A percentile compares a stretch with the other conserved stretches of the same genome.
phyloP scores from a whole-genome alignment of 2,888 invertebrate genomes.

The Ornithoptera alexandrae region DNA sequence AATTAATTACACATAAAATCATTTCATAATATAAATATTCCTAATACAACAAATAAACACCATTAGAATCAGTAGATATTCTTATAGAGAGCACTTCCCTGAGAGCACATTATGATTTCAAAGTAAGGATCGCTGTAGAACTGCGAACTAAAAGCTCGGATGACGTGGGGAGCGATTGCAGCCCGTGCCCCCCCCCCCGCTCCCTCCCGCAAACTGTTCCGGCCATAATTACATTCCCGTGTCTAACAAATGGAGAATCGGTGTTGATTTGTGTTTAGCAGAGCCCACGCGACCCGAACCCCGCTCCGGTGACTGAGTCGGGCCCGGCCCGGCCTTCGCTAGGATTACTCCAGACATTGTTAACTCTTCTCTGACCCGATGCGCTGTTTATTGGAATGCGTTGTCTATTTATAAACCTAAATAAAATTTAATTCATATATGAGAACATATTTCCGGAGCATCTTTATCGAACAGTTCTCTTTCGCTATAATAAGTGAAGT shows the following conservation, averaged over 20 bases:
- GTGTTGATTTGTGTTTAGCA: slow-evolving; percentile 81
- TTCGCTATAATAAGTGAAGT: no score
- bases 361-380: slow-evolving; percentile 15
- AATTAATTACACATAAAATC: no score
- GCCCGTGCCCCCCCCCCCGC: slow-evolving; percentile 38
- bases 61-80: slow-evolving; percentile 42
- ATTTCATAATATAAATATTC: background rate
- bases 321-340: slow-evolving; percentile 28
- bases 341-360: slow-evolving; percentile 26
- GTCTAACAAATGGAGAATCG: slow-evolving; percentile 82
- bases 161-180: slow-evolving; percentile 53
- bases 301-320: slow-evolving; percentile 33
- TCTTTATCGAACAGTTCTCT: no score
- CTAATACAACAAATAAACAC: background rate
- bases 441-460: no score
- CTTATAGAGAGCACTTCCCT: slow-evolving; percentile 38
- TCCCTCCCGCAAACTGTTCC: slow-evolving; percentile 72
- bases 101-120: slow-evolving; percentile 49
- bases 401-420: background rate
- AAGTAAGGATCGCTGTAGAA: slow-evolving; percentile 74
- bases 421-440: no score
- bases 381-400: slow-evolving; percentile 10
- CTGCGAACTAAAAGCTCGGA: slow-evolving; percentile 73
- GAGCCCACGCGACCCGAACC: slow-evolving; percentile 52
- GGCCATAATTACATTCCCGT: slow-evolving; percentile 81